Evolutionary conservation across 1,140 invertebrate species (phyloP).

Genomic region (Arion vulgaris): DNA sequence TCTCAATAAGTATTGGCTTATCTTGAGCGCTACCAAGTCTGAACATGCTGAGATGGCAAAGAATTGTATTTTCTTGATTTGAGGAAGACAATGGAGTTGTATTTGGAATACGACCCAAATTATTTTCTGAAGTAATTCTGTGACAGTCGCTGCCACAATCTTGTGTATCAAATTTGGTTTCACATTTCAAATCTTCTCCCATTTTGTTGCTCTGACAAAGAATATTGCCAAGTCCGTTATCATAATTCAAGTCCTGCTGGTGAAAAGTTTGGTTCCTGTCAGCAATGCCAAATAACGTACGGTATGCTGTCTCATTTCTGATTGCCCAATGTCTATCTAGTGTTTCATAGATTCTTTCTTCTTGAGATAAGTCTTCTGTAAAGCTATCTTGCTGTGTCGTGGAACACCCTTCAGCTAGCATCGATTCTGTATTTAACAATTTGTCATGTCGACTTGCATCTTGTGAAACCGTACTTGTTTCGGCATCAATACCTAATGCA

Average conservation of each 20-base stretch:
- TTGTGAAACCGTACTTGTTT: too few species aligned
- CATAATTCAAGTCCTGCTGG: too few species aligned
- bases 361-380: background rate
- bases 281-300: background rate
- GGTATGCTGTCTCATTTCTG: background rate
- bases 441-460: too few species aligned
- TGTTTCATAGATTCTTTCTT: conserved; percentile 16
- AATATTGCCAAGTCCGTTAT: background rate
- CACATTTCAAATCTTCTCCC: too few species aligned
- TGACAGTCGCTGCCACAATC: background rate
- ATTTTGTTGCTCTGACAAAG: too few species aligned
- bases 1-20: background rate
- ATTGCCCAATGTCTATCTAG: background rate
- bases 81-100: background rate
- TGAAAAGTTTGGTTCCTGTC: background rate
- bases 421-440: too few species aligned
- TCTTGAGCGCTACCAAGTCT: background rate
- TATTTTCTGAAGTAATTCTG: background rate
- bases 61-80: background rate
- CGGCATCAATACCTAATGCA: background rate
- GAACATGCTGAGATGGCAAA: conserved; percentile 13
- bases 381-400: too few species aligned
- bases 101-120: too few species aligned
- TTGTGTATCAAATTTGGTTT: background rate
- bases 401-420: too few species aligned